Evolutionary conservation across 2,113 vertebrate species (phyloP).

Genomic region (Xyrauchen texanus): DNA sequence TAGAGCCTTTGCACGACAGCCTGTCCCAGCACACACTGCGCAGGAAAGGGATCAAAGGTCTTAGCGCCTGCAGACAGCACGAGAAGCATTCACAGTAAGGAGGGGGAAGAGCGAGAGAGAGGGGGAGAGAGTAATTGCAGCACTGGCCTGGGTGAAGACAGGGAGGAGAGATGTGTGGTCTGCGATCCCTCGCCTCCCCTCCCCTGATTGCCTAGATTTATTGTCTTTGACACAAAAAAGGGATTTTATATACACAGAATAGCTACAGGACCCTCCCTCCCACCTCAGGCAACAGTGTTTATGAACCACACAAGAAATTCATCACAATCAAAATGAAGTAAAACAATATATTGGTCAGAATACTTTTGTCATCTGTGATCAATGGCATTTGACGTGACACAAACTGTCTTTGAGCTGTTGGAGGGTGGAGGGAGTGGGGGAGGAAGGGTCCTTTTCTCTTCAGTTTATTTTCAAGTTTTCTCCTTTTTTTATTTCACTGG

Average conservation of each 20-base stretch:
- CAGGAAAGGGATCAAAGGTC: constrained; percentile 69
- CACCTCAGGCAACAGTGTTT: constrained; percentile 85
- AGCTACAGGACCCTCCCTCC: constrained; percentile 95
- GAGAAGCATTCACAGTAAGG: constrained; percentile 94
- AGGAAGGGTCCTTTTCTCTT: constrained; percentile 76
- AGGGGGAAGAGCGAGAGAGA: constrained; percentile 68
- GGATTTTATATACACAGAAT: constrained; percentile 71
- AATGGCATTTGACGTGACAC: constrained; percentile 87
- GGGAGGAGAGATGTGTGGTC: constrained; percentile 81
- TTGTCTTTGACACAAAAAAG: constrained; percentile 96
- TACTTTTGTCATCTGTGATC: constrained; percentile 71
- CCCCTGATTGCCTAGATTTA: constrained; percentile 39
- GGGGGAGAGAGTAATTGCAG: constrained; percentile 82
- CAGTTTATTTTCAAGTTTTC: constrained; percentile 99
- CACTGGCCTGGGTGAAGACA: constrained; percentile 93
- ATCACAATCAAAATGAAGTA: constrained; percentile 78
- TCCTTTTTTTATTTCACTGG: constrained; percentile 77
- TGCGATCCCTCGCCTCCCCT: constrained; percentile 80
- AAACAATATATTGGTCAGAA: constrained; percentile 87
- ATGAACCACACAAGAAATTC: constrained; percentile 88
- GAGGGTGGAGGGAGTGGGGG: constrained; percentile 54
- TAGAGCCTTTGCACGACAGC: constrained; percentile 71
- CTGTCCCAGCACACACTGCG: constrained; percentile 85
- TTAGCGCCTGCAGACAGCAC: constrained; percentile 74
- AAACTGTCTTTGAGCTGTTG: constrained; percentile 89